Conservation (phyloP, 2,797 vertebrate species). For the Pristis pectinata region DNA sequence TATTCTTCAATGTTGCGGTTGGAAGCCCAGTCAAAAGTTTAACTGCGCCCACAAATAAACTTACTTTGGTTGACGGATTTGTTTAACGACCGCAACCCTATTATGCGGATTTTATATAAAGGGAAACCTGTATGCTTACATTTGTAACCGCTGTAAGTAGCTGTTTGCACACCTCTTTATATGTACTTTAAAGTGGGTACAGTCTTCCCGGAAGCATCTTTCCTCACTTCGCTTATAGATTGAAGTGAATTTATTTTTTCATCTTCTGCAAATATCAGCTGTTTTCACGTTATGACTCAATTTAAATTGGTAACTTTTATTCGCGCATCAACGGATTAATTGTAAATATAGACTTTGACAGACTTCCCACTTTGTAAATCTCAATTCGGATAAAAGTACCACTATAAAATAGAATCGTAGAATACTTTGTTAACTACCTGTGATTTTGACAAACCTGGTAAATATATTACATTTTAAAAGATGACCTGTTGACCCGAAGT, state of each 20-base stretch:
- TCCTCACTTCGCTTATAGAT: background rate
- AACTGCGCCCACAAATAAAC: conserved; percentile 70
- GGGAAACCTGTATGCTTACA: conserved; percentile 23
- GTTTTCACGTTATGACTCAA: background rate
- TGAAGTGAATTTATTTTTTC: background rate
- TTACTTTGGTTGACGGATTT: conserved; percentile 58
- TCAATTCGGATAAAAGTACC: background rate
- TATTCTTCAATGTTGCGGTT: conserved; percentile 62
- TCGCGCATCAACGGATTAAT: background rate
- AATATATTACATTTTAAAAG: conserved; percentile 23
- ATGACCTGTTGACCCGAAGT: conserved; percentile 28
- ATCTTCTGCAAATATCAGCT: background rate
- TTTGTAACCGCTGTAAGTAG: background rate
- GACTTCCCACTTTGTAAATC: background rate
- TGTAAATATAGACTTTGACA: background rate
- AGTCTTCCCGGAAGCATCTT: conserved; percentile 4
- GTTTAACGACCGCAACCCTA: conserved; percentile 40
- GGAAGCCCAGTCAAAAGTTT: conserved; percentile 61
- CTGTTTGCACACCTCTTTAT: conserved; percentile 18
- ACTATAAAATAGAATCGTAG: background rate
- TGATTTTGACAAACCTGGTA: conserved; percentile 15
- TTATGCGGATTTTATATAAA: conserved; percentile 35
- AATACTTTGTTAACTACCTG: background rate
- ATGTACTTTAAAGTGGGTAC: background rate
- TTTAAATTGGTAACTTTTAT: background rate